Evolutionary conservation across 2,888 invertebrate species (phyloP), one percentile per base, ranked within the genome.

Genomic region (Empis stercorea): DNA sequence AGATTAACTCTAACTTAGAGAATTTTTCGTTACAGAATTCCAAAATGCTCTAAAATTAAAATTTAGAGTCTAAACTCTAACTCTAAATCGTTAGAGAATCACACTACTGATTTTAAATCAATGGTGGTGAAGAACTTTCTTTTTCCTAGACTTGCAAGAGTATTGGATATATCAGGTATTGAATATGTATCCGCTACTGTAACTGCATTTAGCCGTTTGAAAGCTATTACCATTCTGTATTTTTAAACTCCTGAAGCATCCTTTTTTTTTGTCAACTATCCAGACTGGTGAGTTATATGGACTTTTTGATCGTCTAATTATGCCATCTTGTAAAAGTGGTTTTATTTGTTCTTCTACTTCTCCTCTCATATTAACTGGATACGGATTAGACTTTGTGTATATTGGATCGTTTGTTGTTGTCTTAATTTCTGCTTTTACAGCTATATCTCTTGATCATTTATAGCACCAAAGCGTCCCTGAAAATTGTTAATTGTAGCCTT

Each of bases 331-430:
- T 11, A 62, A 40, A 40, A 66, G 51, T 54, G 61, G 55, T 2
- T 53, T 20, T 1, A 65, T 56, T 52, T 66, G 61, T 9, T 43
- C 53, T 5, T 62, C 54, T 1, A 66, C 62, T 51, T 63, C 65
- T n/a, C 44, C 30, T 46, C 60, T 53, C 52, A 64, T 59, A 16
- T 57, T 52, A 20, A 59, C 54, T 0, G 65, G 66, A 46, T 64
- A 64, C 10, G 64, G 51, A 49, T 66, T 65, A 5, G 56, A 54
- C 56, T 63, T 62, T 0, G 58, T 49, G 41, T 56, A 58, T 5
- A 64, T 56, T 1, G 63, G 64, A 10, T 52, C 49, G 10, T 55
- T 44, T 3, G 56, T 53, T 1, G 49, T 55, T 1, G 59, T 61
- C 30, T 52, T 50, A n/a, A 69, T 68, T 41, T 57, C 47, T 32